Conservation (phyloP, 1,140 invertebrate species). For the Diorhabda carinulata region DNA sequence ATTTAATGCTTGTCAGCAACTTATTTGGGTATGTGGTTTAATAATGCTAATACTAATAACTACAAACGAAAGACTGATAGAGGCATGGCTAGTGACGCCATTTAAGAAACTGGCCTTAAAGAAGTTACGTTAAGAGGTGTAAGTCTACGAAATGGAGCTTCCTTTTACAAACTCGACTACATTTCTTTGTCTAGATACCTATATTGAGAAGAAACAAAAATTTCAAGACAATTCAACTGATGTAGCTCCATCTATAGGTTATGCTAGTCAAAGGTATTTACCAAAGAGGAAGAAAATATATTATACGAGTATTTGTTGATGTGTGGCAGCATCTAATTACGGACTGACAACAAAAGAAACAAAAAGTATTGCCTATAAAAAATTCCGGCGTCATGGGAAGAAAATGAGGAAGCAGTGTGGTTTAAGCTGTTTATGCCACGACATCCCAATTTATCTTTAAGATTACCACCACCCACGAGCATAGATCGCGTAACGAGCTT, state of each 20-base stretch:
- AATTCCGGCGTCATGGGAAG: constrained; percentile 22
- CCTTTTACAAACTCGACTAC: constrained; percentile 12
- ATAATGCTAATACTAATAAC: background rate
- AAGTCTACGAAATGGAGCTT: background rate
- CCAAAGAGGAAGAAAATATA: constrained; percentile 14
- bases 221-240: background rate
- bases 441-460: constrained; percentile 46
- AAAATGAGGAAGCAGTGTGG: constrained; percentile 48
- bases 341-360: constrained; percentile 28
- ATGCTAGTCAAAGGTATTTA: constrained; percentile 9
- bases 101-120: background rate
- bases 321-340: constrained; percentile 25
- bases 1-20: no score
- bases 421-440: constrained; percentile 48
- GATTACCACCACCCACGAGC: constrained; percentile 48
- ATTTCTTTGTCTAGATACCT: constrained; percentile 5
- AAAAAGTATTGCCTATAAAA: constrained; percentile 34
- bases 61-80: constrained; percentile 20
- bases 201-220: constrained; percentile 8
- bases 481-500: constrained; percentile 50
- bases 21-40: no score
- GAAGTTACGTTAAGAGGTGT: constrained; percentile 6
- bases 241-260: background rate
- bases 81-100: constrained; percentile 1
- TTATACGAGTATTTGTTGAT: constrained; percentile 13